phyloP scores from a whole-genome alignment of 1,140 invertebrate species.

The Vanessa atalanta region DNA sequence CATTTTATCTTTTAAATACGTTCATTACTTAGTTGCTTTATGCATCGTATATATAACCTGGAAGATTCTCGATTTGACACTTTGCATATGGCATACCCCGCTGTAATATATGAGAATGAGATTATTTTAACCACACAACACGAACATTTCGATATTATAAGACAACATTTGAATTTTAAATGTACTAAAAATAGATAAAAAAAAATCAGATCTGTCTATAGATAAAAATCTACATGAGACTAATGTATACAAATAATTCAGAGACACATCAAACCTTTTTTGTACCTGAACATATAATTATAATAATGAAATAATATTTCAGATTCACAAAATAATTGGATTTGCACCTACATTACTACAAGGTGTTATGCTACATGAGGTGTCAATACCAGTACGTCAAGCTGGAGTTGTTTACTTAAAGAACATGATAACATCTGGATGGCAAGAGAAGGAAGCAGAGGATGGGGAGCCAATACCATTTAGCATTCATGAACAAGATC shows the following conservation, averaged over 20 bases:
- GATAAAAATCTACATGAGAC: background rate
- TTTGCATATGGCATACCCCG: background rate
- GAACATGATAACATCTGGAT: conserved; percentile 94
- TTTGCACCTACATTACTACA: conserved; percentile 96
- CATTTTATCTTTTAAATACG: background rate
- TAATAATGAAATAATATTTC: conserved; percentile 41
- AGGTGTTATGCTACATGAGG: conserved; percentile 93
- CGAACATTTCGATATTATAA: background rate
- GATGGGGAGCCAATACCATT: conserved; percentile 89
- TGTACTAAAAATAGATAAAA: conserved; percentile 8
- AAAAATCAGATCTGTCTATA: background rate
- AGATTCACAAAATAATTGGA: conserved; percentile 83
- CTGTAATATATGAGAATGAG: conserved; percentile 12
- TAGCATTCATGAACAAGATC: conserved; percentile 97
- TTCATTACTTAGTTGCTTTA: conserved; percentile 16
- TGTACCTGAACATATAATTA: background rate
- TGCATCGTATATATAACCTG: conserved; percentile 40
- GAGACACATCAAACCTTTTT: background rate
- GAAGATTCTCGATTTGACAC: conserved; percentile 40
- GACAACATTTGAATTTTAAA: conserved; percentile 3
- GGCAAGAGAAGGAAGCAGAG: conserved; percentile 93
- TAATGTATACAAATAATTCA: background rate
- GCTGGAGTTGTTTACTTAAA: conserved; percentile 98
- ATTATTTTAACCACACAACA: conserved; percentile 5
- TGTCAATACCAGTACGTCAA: conserved; percentile 96